Percentiles rank a stretch among this genome's conserved stretches.
Conservation (phyloP, 1,140 invertebrate species). For the Camponotus floridanus region DNA sequence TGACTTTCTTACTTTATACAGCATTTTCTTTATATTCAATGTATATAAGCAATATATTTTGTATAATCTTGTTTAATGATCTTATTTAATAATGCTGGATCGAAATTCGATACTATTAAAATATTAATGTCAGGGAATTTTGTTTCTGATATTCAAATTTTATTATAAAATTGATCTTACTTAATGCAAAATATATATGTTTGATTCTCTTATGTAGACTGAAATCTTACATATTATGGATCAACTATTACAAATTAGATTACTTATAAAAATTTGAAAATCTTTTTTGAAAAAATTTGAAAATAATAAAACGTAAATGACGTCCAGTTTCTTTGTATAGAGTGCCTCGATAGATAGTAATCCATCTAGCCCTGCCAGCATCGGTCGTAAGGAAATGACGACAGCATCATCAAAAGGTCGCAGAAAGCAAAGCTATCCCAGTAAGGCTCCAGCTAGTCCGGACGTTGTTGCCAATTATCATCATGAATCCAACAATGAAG, state of each 20-base stretch:
- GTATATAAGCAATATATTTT: too few species aligned
- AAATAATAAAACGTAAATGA: slow-evolving; percentile 1
- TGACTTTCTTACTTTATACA: too few species aligned
- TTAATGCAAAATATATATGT: not conserved
- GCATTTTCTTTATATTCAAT: too few species aligned
- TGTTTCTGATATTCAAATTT: not conserved
- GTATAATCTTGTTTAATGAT: not conserved
- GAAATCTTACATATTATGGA: not conserved
- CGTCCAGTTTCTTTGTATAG: slow-evolving; percentile 66
- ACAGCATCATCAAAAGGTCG: slow-evolving; percentile 86
- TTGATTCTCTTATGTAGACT: not conserved
- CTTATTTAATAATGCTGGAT: not conserved
- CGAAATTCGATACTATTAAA: not conserved
- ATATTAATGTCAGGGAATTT: not conserved
- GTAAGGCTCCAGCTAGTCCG: slow-evolving; percentile 88
- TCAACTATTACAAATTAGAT: not conserved
- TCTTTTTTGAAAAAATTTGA: slow-evolving; percentile 10
- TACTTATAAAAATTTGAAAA: not conserved
- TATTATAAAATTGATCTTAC: not conserved
- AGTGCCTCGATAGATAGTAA: slow-evolving; percentile 85
- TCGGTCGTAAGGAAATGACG: slow-evolving; percentile 84
- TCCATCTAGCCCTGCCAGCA: slow-evolving; percentile 84
- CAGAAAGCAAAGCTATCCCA: slow-evolving; percentile 91
- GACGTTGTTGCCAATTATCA: slow-evolving; percentile 81
- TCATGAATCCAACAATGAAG: slow-evolving; percentile 81